Evolutionary conservation across 1,140 invertebrate species (phyloP), one percentile per base, ranked within the genome.

Genomic region (Zaprionus inermis): DNA sequence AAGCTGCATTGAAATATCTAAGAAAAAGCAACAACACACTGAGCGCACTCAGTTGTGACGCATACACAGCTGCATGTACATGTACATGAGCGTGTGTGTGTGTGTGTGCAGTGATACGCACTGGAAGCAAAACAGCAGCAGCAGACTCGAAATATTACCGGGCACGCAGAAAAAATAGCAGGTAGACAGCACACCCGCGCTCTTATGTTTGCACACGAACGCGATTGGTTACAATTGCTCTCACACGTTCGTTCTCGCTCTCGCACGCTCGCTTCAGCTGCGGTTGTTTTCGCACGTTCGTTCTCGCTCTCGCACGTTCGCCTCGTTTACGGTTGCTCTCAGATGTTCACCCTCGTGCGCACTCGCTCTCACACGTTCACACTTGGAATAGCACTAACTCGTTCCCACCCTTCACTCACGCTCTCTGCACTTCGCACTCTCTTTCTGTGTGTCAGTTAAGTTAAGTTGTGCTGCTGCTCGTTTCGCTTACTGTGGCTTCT

Each of bases 401-500:
- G n/a, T 16, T 44, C 38, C 7, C 38, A 44, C 38, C 9, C 38
- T 16, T 7, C 34, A 36, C 34, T 36, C 10, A 32, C 6, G 34
- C 11, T 36, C 34, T 36, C 34, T 12, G 11, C 38, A 18, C n/a
- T 44, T 9, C n/a, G 7, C 38, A 44, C 38, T 44, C n/a, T 16
- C n/a, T 44, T n/a, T 0, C n/a, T 44, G n/a, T 16, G 6, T 16
- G n/a, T n/a, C 1, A 7, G 38, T n/a, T 16, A 2, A n/a, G 7
- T 7, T 44, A n/a, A 16, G n/a, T 44, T 5, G 38, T 16, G n/a
- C 6, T 44, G 38, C 38, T 41, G 38, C 7, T 16, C 38, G n/a
- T 41, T 2, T n/a, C 38, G 6, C 58, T 46, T 60, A 24, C 28
- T 60, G 58, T 10, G 18, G 2, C 5, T 60, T 60, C 41, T 60